Percentiles rank a stretch among this genome's conserved stretches.
phyloP scores from a whole-genome alignment of 1,140 invertebrate species.

The Lerema accius region DNA sequence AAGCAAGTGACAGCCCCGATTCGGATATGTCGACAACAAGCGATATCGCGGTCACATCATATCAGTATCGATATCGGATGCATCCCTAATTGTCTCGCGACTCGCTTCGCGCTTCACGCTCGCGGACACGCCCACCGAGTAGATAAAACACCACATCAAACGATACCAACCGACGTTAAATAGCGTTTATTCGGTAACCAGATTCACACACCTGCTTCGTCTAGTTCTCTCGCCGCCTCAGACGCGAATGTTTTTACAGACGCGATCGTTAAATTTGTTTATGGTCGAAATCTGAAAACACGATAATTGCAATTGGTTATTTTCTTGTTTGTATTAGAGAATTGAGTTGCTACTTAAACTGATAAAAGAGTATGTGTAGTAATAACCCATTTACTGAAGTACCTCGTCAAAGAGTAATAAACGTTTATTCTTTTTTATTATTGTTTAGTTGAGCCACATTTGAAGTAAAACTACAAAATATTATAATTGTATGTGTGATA shows the following conservation, averaged over 20 bases:
- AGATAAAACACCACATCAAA: conserved; percentile 80
- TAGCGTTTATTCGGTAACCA: conserved; percentile 58
- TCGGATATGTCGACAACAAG: too few relatives aligned
- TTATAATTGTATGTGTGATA: too few relatives aligned
- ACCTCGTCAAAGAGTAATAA: too few relatives aligned
- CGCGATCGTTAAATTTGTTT: conserved; percentile 24
- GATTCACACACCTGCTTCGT: conserved; percentile 49
- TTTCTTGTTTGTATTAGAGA: neutral
- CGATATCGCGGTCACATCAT: too few relatives aligned
- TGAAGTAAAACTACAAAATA: too few relatives aligned
- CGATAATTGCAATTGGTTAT: neutral
- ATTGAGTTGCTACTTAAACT: conserved; percentile 27
- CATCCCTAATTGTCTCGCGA: too few relatives aligned
- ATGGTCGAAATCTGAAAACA: conserved; percentile 6
- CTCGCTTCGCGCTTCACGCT: conserved; percentile 31
- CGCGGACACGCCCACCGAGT: conserved; percentile 71
- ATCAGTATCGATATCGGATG: too few relatives aligned
- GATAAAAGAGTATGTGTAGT: too few relatives aligned
- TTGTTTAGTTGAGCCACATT: too few relatives aligned
- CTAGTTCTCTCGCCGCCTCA: conserved; percentile 10
- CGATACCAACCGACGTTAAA: conserved; percentile 52
- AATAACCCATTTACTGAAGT: too few relatives aligned
- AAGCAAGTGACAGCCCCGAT: too few relatives aligned
- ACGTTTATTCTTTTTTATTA: too few relatives aligned
- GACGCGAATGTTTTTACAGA: conserved; percentile 45